Base-by-base conservation (phyloP, 1,140 invertebrate species). In the Nephotettix cincticeps region DNA sequence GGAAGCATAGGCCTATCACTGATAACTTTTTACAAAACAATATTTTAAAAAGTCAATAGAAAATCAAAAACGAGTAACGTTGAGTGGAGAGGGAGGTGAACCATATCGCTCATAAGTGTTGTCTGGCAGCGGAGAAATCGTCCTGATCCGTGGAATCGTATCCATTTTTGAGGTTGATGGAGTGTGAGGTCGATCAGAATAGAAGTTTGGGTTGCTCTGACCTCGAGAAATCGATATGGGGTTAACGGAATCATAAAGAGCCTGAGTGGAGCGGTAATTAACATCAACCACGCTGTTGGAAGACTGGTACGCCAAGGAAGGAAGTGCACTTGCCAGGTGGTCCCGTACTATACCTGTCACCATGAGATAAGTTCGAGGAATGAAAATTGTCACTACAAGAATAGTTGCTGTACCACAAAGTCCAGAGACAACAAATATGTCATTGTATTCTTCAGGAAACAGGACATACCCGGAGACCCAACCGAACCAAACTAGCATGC, bases 321-420 rank as follows among this genome's bases (percentile, higher is more conserved):
- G 78, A 11, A 78, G 63, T 1, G 75, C 73, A 30, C 72, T 75
- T 23, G 72, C 77, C 19, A 77, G 73, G 63, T 81, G 83, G 3
- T 81, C 79, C 0, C 78, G 75, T 0, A 80, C 71, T 11, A 61
- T 61, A 32, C 81, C 79, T 0, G 78, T 81, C 0, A 84, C 77
- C 80, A 88, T 87, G 68, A 84, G 83, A 73, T 87, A 87, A 0
- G 87, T 83, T 68, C 85, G 82, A 1, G 87, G 87, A 67, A 87
- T 81, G 32, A 87, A 84, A 0, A 88, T 79, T 2, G 84, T 81
- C 0, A 85, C 72, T 19, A 88, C 80, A 32, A 88, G 80, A 0
- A 82, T 75, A 1, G 85, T 84, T 80, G 79, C 77, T 77, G 84
- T 58, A 80, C 76, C 13, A 77, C 73, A 40, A 75, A 79, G 40